A percentile compares a stretch with the other conserved stretches of the same genome.
phyloP scores from a whole-genome alignment of 30 jellyfish, hydroid and myxozoan species.

The Aurelia coerulea region DNA sequence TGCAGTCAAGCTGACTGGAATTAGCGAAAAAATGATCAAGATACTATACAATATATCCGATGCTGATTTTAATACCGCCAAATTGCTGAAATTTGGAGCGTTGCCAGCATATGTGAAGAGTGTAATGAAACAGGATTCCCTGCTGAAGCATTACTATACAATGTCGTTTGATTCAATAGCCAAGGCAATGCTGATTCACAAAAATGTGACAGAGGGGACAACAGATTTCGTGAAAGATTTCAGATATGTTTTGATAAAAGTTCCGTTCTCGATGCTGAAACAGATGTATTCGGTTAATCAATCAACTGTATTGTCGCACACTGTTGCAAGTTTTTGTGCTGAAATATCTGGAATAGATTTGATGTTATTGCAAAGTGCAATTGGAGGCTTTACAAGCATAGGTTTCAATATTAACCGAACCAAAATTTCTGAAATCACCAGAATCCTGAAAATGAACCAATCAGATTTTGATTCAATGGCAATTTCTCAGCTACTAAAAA shows the following conservation, averaged over 20 bases:
- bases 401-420: not conserved
- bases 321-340: not conserved
- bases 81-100: not conserved
- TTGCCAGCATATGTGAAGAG: conserved; percentile 20
- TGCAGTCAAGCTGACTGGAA: not conserved
- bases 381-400: not conserved
- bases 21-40: not conserved
- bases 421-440: not conserved
- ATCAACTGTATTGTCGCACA: not conserved
- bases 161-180: conserved; percentile 11
- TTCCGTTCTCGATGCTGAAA: not conserved
- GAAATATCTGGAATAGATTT: conserved; percentile 14
- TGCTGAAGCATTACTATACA: conserved; percentile 4
- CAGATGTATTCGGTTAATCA: not conserved
- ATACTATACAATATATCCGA: not conserved
- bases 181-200: not conserved
- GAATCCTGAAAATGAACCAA: not conserved
- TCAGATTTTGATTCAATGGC: not conserved
- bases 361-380: not conserved
- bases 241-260: conserved; percentile 1
- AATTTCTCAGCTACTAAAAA: not conserved
- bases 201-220: conserved; percentile 17
- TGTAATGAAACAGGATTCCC: not conserved
- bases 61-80: not conserved
- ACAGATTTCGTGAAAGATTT: not conserved